Evolutionary conservation across 2,113 vertebrate genomes (phyloP).

Genomic region (Oriolus oriolus): DNA sequence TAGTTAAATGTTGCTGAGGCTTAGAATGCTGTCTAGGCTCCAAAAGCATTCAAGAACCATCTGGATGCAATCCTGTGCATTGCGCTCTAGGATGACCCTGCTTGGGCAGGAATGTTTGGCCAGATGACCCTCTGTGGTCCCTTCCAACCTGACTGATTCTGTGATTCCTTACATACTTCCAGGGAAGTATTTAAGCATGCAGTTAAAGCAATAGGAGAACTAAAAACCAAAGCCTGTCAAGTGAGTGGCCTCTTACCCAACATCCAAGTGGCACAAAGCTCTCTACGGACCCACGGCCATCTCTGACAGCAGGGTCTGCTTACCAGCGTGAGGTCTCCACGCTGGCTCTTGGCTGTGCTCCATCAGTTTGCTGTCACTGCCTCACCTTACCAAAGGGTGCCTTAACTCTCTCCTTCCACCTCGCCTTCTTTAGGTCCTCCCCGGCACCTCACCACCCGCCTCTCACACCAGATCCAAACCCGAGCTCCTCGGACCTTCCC

Average conservation of each 20-base stretch:
- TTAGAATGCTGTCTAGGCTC: neutral
- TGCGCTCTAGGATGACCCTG: neutral
- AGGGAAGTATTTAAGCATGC: neutral
- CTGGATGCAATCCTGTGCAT: neutral
- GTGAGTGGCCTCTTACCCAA: rapidly evolving
- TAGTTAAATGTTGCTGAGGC: neutral
- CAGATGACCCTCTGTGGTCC: neutral
- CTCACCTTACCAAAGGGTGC: neutral
- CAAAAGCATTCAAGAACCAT: neutral
- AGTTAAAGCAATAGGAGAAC: neutral
- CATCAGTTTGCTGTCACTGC: rapidly evolving
- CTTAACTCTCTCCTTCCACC: no score
- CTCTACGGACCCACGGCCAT: rapidly evolving
- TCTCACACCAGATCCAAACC: rapidly evolving
- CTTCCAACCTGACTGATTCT: neutral
- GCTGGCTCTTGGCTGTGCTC: neutral
- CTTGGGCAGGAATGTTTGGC: neutral
- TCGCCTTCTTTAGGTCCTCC: rapidly evolving
- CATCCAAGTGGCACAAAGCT: rapidly evolving
- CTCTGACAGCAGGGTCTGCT: rapidly evolving
- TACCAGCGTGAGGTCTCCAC: rapidly evolving
- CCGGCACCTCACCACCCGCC: rapidly evolving
- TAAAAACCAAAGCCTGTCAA: neutral
- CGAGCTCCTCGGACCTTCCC: neutral
- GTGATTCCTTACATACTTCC: neutral